Percentiles rank a stretch among this genome's conserved stretches.
Evolutionary conservation across 53 echinoderm and acorn worm genomes (phyloP).

Genomic region (Paracentrotus lividus): DNA sequence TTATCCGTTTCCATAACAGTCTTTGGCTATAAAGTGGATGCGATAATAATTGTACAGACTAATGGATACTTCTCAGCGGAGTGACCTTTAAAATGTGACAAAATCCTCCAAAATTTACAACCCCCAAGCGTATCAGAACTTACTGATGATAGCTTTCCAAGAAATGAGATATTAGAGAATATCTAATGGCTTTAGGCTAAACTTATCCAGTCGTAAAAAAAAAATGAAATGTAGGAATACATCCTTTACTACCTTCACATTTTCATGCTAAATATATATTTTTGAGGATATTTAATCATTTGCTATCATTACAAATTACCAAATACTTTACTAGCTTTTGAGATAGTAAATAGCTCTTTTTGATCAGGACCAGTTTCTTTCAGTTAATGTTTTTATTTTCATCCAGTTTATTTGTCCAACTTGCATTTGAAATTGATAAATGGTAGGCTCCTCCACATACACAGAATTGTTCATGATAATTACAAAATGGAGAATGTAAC

Average conservation of each 20-base stretch:
- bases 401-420: too few relatives aligned
- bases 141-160: background rate
- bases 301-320: too few relatives aligned
- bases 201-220: background rate
- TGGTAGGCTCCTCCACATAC: too few relatives aligned
- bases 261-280: background rate
- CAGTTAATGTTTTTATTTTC: too few relatives aligned
- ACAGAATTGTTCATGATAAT: too few relatives aligned
- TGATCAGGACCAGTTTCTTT: too few relatives aligned
- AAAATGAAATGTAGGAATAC: background rate
- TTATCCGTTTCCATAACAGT: background rate
- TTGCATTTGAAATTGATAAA: too few relatives aligned
- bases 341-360: too few relatives aligned
- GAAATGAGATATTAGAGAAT: background rate
- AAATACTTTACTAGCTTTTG: too few relatives aligned
- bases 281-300: too few relatives aligned
- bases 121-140: background rate
- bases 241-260: background rate
- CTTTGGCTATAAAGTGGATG: background rate
- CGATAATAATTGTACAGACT: background rate
- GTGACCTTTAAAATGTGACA: slow-evolving; percentile 25
- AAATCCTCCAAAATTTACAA: background rate
- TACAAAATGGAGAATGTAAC: too few relatives aligned
- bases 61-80: background rate
- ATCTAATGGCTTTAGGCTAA: background rate